These are phyloP conservation scores for Neostethus bicornis DNA, from an alignment of 2,797 vertebrate species.

Conservation along the genomic window DNA sequence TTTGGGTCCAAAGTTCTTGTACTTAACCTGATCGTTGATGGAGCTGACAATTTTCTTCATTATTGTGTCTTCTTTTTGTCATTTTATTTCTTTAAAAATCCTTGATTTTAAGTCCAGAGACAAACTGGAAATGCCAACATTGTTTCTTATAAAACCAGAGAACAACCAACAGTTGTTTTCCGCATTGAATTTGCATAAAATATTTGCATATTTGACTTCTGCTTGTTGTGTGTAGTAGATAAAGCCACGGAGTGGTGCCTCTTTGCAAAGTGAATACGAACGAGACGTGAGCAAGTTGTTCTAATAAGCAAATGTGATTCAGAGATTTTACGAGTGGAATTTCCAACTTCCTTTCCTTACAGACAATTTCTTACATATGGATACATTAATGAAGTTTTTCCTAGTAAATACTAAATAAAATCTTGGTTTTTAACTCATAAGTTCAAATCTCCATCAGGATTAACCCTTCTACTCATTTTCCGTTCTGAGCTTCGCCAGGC, in stretches of 20 bases:
- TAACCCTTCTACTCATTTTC: too few species aligned
- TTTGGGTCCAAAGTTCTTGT: slow-evolving; percentile 1
- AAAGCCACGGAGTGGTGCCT: slow-evolving; percentile 17
- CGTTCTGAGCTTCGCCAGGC: too few species aligned
- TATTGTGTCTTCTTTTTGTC: slow-evolving; percentile 7
- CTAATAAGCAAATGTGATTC: not conserved
- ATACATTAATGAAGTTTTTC: not conserved
- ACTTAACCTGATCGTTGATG: not conserved
- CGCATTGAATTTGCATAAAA: slow-evolving; percentile 58
- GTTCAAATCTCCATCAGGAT: too few species aligned
- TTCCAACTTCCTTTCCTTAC: not conserved
- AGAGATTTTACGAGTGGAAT: not conserved
- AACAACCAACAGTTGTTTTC: slow-evolving; percentile 25
- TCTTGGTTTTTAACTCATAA: too few species aligned
- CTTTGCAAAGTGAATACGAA: slow-evolving; percentile 2
- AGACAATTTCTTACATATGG: not conserved
- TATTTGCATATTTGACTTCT: slow-evolving; percentile 43
- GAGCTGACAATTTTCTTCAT: not conserved
- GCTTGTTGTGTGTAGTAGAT: slow-evolving; percentile 28
- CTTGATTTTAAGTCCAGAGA: not conserved
- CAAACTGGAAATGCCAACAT: slow-evolving; percentile 8
- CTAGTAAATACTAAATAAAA: not conserved
- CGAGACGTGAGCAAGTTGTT: not conserved
- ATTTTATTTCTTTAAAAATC: not conserved
- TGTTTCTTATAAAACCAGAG: slow-evolving; percentile 16